Evolutionary conservation across 2,113 vertebrate genomes (phyloP).

Genomic region (Apistogramma diplotaenia): DNA sequence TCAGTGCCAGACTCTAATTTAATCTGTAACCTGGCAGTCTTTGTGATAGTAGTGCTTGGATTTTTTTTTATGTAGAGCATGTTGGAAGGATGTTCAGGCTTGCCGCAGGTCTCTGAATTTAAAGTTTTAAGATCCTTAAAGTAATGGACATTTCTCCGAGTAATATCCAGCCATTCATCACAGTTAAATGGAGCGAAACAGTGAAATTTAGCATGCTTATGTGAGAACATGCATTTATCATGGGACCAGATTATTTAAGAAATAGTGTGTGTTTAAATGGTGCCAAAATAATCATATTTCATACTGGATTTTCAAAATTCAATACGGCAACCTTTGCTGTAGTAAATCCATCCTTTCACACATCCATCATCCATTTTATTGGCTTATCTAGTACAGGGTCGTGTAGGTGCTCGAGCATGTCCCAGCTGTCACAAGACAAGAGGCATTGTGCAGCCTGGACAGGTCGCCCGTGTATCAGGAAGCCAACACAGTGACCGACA

Average conservation of each 20-base stretch:
- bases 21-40: neutral
- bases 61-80: neutral
- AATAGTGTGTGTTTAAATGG: too few relatives aligned
- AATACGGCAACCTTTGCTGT: too few relatives aligned
- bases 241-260: neutral
- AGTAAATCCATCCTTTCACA: neutral
- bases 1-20: neutral
- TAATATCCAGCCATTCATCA: neutral
- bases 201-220: neutral
- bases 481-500: neutral
- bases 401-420: neutral
- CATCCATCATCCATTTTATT: too few relatives aligned
- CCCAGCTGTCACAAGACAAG: rapidly evolving
- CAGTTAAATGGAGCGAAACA: neutral
- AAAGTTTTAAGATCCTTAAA: neutral
- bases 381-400: too few relatives aligned
- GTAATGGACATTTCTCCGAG: neutral
- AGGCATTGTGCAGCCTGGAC: neutral
- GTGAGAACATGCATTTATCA: neutral
- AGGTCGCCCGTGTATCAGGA: too few relatives aligned
- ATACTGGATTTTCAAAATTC: neutral
- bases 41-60: neutral
- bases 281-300: too few relatives aligned
- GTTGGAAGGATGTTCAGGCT: neutral
- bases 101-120: neutral